Evolutionary conservation across 2,113 vertebrate genomes (phyloP), one percentile per base, ranked within the genome.

Genomic region (Oxygymnocypris stewartii): DNA sequence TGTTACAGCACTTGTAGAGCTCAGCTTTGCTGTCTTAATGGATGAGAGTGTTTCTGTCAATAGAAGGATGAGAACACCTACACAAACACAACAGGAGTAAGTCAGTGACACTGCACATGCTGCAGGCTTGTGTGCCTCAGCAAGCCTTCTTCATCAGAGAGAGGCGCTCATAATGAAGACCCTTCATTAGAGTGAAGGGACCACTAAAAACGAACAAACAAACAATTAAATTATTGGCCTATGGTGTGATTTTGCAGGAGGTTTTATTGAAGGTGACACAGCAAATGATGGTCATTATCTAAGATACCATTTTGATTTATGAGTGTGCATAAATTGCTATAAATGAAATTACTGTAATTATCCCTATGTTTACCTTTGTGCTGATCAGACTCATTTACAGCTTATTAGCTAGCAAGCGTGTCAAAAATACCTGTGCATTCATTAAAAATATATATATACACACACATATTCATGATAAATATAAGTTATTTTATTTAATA

Each of bases 1-100:
- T 63, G 79, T 63, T 63, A 80, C 79, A 16, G 51, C 77, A 59
- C 51, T 20, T 78, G 44, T 35, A 40, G 35, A 61, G 35, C 78
- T 80, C 57, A 25, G 35, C 78, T 80, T 65, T 81, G 59, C 61
- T 65, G 40, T 81, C 18, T 59, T 59, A 23, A 40, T 81, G 40
- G 35, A 61, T 28, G 59, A 65, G 59, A 65, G 59, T 81, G 37
- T 81, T 65, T 81, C 40, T 65, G 59, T 81, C 79, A 81, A 81
- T 65, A 81, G 59, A 28, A 78, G 47, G 47, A 78, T 78, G 76
- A 54, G 74, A 76, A 51, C 25, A 78, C 13, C 76, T 78, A 54
- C 76, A 54, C 23, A 78, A 54, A 35, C 76, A 78, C 76, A 78
- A 28, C 76, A 78, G 76, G 76, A 78, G 28, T 78, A 25, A 78